Evolutionary conservation across 2,797 vertebrate genomes (phyloP).

Genomic region (Girardinus metallicus): DNA sequence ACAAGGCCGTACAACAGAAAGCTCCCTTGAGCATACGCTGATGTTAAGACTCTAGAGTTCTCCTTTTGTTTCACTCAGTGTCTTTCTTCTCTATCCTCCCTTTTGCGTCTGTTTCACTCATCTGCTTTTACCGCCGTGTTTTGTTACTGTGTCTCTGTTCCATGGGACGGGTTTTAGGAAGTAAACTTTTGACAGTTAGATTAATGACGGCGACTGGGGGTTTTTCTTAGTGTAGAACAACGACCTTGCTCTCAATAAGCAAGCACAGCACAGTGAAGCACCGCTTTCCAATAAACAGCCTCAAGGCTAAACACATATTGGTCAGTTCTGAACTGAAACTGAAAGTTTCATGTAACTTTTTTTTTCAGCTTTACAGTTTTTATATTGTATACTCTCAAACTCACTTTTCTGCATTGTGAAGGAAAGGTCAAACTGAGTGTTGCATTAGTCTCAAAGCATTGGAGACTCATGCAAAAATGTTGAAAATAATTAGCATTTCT

Average conservation of each 20-base stretch:
- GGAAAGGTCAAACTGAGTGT: constrained; percentile 16
- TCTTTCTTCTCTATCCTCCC: neutral
- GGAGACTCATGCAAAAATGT: neutral
- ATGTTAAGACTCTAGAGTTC: constrained; percentile 42
- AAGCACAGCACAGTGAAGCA: constrained; percentile 13
- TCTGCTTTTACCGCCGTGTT: constrained; percentile 1
- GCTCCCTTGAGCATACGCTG: constrained; percentile 44
- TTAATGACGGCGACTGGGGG: constrained; percentile 44
- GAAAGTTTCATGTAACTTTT: neutral
- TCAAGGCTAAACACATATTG: neutral
- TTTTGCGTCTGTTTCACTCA: neutral
- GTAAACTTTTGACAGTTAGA: constrained; percentile 44
- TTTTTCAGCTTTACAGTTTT: constrained; percentile 3
- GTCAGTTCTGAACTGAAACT: constrained; percentile 4
- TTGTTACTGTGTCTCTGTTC: neutral
- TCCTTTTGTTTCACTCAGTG: constrained; percentile 1
- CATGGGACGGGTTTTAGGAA: constrained; percentile 11
- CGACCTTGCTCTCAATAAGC: constrained; percentile 27
- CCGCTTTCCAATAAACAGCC: constrained; percentile 29
- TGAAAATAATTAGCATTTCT: neutral
- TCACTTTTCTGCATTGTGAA: constrained; percentile 13
- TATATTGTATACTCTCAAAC: neutral
- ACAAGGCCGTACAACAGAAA: constrained; percentile 55
- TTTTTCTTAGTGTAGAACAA: constrained; percentile 31
- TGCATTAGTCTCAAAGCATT: neutral